Base-by-base conservation (phyloP, 64 coral and sea anemone genomes). In the Trachythela sp. region DNA sequence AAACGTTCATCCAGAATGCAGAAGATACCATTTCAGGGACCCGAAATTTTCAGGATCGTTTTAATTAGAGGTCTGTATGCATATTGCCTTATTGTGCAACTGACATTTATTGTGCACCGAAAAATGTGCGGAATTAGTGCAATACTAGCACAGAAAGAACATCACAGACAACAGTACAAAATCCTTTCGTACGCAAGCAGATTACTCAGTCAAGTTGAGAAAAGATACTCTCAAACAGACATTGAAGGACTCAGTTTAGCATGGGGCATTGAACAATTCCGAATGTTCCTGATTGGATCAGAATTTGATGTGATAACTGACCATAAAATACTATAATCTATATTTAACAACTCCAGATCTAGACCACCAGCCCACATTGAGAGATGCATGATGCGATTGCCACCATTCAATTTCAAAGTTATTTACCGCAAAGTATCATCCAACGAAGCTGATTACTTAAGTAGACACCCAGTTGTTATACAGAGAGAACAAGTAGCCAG, bases 221-320 rank as follows among this genome's bases (percentile, higher is more conserved):
- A 77, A 41, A 32, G 87, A 43, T 89, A 76, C 41, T 89, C 68
- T 29, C 68, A 77, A 35, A 89, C 70, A 18, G 68, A 89, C 68
- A 89, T 89, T 26, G 39, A 89, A 89, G 87, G 39, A 75, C 68
- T 89, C 17, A 89, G 40, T 34, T 64, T 89, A 70, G 87, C 30
- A 27, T 85, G 36, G 84, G 84, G 84, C 26, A 85, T 86, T 31
- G 85, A 86, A 36, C 40, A 86, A 20, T 86, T 86, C 29, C 13
- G 42, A 86, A 48, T 86, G n/a, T 86, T 50, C 31, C 13, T 86
- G 24, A 17, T 86, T 17, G 85, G 85, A 52, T 86, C 85, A 14
- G 45, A 86, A 86, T 86, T 54, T 31, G n/a, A 86, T 86, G 85
- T 86, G 17, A 52, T 86, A 48, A 86, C 85, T 22, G 85, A 54